phyloP scores from a whole-genome alignment of 2,797 vertebrate species.

The Gobionotothen gibberifrons region DNA sequence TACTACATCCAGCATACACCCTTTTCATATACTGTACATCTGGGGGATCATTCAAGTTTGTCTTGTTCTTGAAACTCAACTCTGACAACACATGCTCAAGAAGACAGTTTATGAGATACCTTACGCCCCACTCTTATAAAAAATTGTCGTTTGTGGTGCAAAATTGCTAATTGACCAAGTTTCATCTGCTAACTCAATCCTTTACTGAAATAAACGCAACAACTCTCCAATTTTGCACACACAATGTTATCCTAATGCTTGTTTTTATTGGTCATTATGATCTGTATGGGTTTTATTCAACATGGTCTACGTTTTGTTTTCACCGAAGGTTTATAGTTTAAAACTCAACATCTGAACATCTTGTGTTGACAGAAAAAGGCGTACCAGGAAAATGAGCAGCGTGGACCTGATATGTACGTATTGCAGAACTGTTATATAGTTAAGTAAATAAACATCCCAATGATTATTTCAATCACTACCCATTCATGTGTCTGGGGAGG shows the following conservation, averaged over 20 bases:
- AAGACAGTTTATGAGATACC: rapidly evolving
- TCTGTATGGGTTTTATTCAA: too few species aligned
- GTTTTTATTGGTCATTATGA: too few species aligned
- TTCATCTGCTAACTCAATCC: rapidly evolving
- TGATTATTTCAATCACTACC: slow-evolving; percentile 86
- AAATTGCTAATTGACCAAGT: rapidly evolving
- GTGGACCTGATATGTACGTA: slow-evolving; percentile 28
- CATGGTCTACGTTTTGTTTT: too few species aligned
- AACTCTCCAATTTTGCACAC: neutral
- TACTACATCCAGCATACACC: too few species aligned
- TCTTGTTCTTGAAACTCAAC: too few species aligned
- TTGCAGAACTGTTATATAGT: neutral
- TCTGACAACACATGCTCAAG: slow-evolving; percentile 15
- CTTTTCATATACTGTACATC: neutral
- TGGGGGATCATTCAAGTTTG: too few species aligned
- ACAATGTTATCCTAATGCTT: rapidly evolving
- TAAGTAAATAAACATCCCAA: slow-evolving; percentile 67
- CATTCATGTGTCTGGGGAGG: slow-evolving; percentile 73
- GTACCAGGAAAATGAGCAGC: neutral
- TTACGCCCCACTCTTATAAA: neutral
- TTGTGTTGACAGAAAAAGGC: slow-evolving; percentile 18
- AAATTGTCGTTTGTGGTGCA: rapidly evolving
- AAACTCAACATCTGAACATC: neutral
- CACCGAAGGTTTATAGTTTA: neutral
- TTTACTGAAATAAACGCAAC: rapidly evolving